Evolutionary conservation across 2,113 vertebrate genomes (phyloP).

Genomic region (Cnemophilus loriae): DNA sequence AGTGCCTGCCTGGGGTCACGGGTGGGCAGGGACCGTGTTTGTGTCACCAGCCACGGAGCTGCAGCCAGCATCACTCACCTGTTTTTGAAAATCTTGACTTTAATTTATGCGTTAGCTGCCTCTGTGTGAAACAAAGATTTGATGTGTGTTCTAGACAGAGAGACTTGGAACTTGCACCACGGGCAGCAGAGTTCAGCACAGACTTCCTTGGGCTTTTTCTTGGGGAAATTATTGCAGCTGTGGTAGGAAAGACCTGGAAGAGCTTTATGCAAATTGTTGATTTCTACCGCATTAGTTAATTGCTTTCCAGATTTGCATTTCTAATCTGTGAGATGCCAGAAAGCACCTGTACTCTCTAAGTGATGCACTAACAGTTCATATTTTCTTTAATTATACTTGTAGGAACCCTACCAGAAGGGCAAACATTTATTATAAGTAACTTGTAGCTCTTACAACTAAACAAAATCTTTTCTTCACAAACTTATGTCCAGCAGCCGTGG

Average conservation of each 20-base stretch:
- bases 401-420: background rate
- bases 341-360: constrained; percentile 1
- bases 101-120: background rate
- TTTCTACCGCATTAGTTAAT: constrained; percentile 56
- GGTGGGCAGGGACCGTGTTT: background rate
- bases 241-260: background rate
- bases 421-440: background rate
- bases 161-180: background rate
- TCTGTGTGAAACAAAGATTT: background rate
- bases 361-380: background rate
- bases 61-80: background rate
- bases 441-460: background rate
- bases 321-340: constrained; percentile 38
- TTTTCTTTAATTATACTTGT: background rate
- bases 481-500: background rate
- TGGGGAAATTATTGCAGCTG: background rate
- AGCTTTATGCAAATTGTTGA: constrained; percentile 22
- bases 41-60: background rate
- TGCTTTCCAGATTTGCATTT: constrained; percentile 49
- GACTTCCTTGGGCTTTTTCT: background rate
- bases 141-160: background rate
- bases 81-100: background rate
- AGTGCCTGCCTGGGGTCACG: no score
- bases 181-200: background rate
- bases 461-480: background rate